Base-by-base conservation (phyloP, 2,797 vertebrate genomes). In the Poeciliopsis paucimaculata region DNA sequence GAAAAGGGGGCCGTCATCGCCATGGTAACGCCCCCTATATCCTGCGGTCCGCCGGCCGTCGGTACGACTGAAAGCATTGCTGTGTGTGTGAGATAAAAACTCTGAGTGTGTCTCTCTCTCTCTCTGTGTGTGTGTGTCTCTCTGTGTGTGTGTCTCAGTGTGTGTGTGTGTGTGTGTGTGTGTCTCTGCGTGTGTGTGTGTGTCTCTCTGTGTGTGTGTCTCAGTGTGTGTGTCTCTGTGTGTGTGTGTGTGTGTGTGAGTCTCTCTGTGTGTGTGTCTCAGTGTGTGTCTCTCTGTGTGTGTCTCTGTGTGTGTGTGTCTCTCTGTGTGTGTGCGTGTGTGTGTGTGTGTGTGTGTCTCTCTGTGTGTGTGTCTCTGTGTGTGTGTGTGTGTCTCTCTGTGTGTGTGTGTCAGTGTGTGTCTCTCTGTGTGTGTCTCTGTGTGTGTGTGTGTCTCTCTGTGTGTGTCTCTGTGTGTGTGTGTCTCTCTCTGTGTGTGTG, bases 11-110 rank as follows among this genome's bases (percentile, higher is more conserved):
- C 76, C 82, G 77, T 45, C 7, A 36, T 95, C 90, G 76, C 94
- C 88, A 94, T 86, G 82, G 91, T 89, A 94, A 94, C 93, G 91
- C 88, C 90, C 88, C 79, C 81, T 34, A 34, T 62, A 62, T 34
- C 43, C 62, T 72, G 81, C 72, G 31, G 77, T 73, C 62, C 51
- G 41, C 76, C 72, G 86, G 80, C 53, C 81, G 80, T 78, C 75
- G 80, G 79, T 79, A 82, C 71, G 72, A 75, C 79, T 88, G 80
- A 87, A 88, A 88, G 85, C 86, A 84, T 89, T 87, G 84, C 73
- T 88, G 78, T 85, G 78, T 89, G 86, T 86, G 82, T 80, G 80
- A 89, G 84, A 86, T 86, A 87, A 84, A 70, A 79, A 77, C 60
- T 62, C 80, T 75, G 82, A 47, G 77, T 60, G 80, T 75, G 70